Conservation (phyloP, 2,797 vertebrate genomes). For the Sebastolobus altivelis region DNA sequence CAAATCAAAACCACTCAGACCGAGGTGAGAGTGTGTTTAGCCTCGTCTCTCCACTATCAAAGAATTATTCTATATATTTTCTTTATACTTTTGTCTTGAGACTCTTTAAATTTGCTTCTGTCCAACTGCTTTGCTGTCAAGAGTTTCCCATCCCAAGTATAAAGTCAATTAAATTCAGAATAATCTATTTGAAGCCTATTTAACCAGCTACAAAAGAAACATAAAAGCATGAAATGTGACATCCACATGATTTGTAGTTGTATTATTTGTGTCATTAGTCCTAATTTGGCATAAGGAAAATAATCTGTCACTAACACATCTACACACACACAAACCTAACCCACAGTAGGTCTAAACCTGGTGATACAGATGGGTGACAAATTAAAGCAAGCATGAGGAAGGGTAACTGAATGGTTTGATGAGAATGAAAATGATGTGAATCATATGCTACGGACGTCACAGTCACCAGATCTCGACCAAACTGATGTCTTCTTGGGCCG, state of each 20-base stretch:
- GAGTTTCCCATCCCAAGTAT: not conserved
- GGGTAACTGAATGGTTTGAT: not conserved
- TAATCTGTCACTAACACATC: not conserved
- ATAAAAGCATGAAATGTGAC: not conserved
- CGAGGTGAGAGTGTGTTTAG: not conserved
- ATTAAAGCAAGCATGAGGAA: conserved; percentile 8
- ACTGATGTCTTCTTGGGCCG: not conserved
- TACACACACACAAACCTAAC: not conserved
- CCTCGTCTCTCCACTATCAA: not conserved
- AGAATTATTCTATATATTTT: not conserved
- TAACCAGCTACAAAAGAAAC: not conserved
- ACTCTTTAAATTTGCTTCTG: not conserved
- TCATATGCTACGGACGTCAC: not conserved
- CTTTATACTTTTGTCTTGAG: not conserved
- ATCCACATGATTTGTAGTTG: not conserved
- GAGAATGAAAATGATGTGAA: conserved; percentile 6
- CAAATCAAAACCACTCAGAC: not conserved
- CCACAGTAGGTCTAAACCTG: not conserved
- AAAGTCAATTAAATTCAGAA: not conserved
- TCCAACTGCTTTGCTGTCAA: not conserved
- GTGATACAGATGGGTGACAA: conserved; percentile 37
- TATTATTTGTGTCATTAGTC: not conserved
- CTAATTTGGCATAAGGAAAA: not conserved
- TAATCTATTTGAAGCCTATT: not conserved
- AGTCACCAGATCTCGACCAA: not conserved